A percentile compares a stretch with the other conserved stretches of the same genome.
phyloP scores from a whole-genome alignment of 2,888 invertebrate species.

The Panorpa germanica region DNA sequence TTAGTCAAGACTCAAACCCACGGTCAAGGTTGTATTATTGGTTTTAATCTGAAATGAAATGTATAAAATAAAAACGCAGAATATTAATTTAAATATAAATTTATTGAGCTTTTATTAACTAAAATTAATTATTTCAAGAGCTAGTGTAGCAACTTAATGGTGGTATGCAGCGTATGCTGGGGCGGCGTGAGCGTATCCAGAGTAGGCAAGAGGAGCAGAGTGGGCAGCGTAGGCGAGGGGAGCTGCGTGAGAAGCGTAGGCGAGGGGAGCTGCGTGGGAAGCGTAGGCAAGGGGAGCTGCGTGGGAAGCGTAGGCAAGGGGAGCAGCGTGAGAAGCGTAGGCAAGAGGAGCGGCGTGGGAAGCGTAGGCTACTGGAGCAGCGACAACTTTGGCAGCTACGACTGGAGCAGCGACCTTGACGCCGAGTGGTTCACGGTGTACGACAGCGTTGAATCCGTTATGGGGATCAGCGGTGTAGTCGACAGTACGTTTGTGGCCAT shows the following conservation, averaged over 20 bases:
- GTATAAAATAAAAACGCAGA: no score
- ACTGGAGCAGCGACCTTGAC: slow-evolving; percentile 14
- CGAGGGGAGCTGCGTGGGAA: slow-evolving; percentile 10
- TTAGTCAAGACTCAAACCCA: no score
- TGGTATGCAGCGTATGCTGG: slow-evolving; percentile 6
- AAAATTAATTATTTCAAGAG: no score
- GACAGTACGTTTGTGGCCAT: slow-evolving; percentile 41
- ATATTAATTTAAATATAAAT: no score
- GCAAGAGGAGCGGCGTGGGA: slow-evolving; percentile 12
- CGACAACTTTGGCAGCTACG: slow-evolving; percentile 11
- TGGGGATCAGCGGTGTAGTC: slow-evolving; percentile 34
- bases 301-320: slow-evolving; percentile 10
- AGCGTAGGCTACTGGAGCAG: slow-evolving; percentile 12
- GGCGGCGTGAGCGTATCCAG: slow-evolving; percentile 13
- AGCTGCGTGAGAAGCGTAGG: slow-evolving; percentile 8
- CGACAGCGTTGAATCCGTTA: slow-evolving; percentile 23
- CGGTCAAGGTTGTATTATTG: no score
- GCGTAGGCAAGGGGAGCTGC: slow-evolving; percentile 11
- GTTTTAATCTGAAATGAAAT: no score
- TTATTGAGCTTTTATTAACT: no score
- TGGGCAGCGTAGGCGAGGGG: slow-evolving; percentile 11
- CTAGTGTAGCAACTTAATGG: slow-evolving; percentile 16
- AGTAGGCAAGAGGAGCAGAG: slow-evolving; percentile 11
- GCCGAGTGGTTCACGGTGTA: slow-evolving; percentile 17
- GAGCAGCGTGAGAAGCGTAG: slow-evolving; percentile 10